Evolutionary conservation across 1,140 invertebrate species (phyloP), one percentile per base, ranked within the genome.

Genomic region (Druon quercuslanigerum): DNA sequence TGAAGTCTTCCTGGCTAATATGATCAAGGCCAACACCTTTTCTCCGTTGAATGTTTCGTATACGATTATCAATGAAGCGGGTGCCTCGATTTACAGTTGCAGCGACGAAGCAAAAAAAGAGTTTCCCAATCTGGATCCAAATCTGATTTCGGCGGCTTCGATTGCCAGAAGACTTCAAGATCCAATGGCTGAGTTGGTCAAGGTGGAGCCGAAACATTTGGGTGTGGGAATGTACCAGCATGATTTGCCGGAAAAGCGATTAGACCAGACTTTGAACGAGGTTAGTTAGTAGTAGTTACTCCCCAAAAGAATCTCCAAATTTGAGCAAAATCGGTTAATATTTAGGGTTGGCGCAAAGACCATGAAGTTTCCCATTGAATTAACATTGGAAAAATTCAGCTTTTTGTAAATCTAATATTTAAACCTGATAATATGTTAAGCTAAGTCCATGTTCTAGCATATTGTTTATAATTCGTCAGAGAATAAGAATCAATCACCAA

Each of bases 171-270:
- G 97, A 84, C 91, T 98, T 0, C 95, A 97, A 87, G 97, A 99
- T 92, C 97, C 97, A 8, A 87, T 99, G 51, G 95, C 95, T 52
- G 97, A 98, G 91, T 93, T 97, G 75, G 96, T 98, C 0, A 98
- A 98, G 92, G 95, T 98, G 50, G 97, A 98, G 79, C 97, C 97
- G 0, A 96, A 96, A 86, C 96, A 98, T 88, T 92, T 99, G 76
- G 97, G 97, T 16, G 95, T 96, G 7, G 97, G 97, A 51, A 96
- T 98, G 94, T 99, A 98, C 87, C 96, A 99, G 90, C 97, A 98
- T 87, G 97, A 98, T 89, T 92, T 98, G 13, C 93, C 95, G 2
- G 94, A 96, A 76, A 96, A 95, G 85, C 93, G 94, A 84, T 87
- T 99, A 2, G 94, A 94, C 19, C 91, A 93, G 19, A 94, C 95